These are phyloP conservation scores for Ladona fulva DNA, from an alignment of 1,140 invertebrate species.

Conservation along the genomic window DNA sequence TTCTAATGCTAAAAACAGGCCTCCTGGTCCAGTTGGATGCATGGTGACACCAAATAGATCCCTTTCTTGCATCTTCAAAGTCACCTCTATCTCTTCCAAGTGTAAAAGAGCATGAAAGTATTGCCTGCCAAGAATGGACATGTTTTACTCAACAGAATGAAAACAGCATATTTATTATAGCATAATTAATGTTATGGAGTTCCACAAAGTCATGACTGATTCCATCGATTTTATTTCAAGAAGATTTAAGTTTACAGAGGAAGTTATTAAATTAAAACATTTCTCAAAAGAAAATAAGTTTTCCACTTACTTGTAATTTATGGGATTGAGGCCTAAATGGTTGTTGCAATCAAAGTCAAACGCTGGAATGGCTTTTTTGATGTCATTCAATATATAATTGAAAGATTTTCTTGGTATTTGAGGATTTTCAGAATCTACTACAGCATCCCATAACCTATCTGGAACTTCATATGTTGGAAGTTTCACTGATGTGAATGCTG, in stretches of 20 bases:
- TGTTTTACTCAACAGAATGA: too few species aligned
- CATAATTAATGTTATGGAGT: too few species aligned
- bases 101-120: conserved; percentile 61
- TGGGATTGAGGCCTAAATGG: neutral
- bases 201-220: too few species aligned
- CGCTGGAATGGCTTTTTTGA: neutral
- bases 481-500: conserved; percentile 44
- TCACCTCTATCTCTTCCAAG: conserved; percentile 60
- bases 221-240: too few species aligned
- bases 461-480: conserved; percentile 47
- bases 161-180: too few species aligned
- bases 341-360: neutral
- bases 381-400: neutral
- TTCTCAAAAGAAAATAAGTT: too few species aligned
- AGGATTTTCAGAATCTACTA: conserved; percentile 35
- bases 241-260: too few species aligned
- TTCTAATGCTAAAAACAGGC: conserved; percentile 60
- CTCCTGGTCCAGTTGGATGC: conserved; percentile 37
- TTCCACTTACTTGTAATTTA: neutral
- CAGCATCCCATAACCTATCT: conserved; percentile 40
- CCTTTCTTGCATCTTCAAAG: conserved; percentile 55
- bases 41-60: conserved; percentile 57
- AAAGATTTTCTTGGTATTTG: neutral
- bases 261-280: too few species aligned
- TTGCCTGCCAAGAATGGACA: conserved; percentile 20